phyloP scores from a whole-genome alignment of 2,797 vertebrate species.

The Alca torda region DNA sequence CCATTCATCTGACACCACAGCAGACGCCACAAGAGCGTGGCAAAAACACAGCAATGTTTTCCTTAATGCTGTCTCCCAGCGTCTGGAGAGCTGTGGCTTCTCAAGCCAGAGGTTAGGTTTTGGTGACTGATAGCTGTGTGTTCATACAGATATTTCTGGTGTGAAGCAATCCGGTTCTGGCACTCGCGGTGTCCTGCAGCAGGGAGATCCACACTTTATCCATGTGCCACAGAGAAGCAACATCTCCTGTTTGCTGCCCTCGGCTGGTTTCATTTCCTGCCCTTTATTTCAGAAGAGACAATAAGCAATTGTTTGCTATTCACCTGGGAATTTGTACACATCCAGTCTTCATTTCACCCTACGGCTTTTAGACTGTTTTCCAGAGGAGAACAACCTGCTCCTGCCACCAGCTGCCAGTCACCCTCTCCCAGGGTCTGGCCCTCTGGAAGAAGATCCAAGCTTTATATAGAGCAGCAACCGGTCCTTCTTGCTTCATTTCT shows the following conservation, averaged over 20 bases:
- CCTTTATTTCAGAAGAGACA: neutral
- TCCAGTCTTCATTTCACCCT: neutral
- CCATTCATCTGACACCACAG: neutral
- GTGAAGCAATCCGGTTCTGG: neutral
- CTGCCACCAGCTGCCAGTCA: neutral
- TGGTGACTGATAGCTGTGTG: neutral
- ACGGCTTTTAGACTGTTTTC: neutral
- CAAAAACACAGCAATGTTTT: neutral
- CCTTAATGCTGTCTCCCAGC: neutral
- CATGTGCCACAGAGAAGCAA: accelerated
- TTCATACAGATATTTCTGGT: neutral
- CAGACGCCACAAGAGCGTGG: neutral
- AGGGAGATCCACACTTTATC: neutral
- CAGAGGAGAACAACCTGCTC: neutral
- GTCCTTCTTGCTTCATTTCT: neutral
- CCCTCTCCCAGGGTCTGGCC: neutral
- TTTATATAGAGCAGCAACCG: neutral
- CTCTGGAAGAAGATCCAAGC: neutral
- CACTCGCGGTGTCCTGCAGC: neutral
- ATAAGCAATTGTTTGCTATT: neutral
- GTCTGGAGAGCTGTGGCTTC: neutral
- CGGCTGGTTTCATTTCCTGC: neutral
- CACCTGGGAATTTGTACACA: neutral
- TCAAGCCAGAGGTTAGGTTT: neutral
- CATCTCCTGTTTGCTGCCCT: neutral